Evolutionary conservation across 2,113 vertebrate species (phyloP).

Genomic region (Anolis carolinensis): DNA sequence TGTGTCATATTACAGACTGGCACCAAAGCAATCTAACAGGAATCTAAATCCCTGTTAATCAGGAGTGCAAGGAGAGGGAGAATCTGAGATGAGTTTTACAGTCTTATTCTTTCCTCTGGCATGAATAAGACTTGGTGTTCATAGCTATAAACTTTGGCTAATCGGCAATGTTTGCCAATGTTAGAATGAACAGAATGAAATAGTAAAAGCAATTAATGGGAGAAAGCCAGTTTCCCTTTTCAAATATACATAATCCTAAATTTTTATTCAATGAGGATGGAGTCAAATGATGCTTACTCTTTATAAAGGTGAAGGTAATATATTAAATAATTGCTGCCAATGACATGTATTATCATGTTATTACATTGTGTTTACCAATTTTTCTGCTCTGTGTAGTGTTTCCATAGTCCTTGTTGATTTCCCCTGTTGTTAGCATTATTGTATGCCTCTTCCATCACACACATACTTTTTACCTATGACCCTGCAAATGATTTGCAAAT

Average conservation of each 20-base stretch:
- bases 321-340: neutral
- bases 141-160: neutral
- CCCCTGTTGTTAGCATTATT: neutral
- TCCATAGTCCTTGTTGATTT: neutral
- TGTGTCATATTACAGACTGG: neutral
- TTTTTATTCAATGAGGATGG: too few relatives aligned
- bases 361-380: too few relatives aligned
- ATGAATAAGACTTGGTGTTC: neutral
- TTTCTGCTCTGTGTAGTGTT: too few relatives aligned
- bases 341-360: too few relatives aligned
- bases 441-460: neutral
- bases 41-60: slow-evolving; percentile 7
- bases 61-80: neutral
- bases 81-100: neutral
- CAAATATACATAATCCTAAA: neutral
- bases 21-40: slow-evolving; percentile 11
- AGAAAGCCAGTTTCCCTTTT: neutral
- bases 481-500: neutral
- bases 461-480: neutral
- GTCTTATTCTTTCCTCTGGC: neutral
- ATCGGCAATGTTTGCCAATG: neutral
- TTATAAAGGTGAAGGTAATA: neutral
- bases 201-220: neutral
- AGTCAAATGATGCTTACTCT: neutral
- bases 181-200: neutral